Percentiles rank a stretch among this genome's conserved stretches.
Evolutionary conservation across 2,113 vertebrate species (phyloP).

Genomic region (Pteruthius melanotis): DNA sequence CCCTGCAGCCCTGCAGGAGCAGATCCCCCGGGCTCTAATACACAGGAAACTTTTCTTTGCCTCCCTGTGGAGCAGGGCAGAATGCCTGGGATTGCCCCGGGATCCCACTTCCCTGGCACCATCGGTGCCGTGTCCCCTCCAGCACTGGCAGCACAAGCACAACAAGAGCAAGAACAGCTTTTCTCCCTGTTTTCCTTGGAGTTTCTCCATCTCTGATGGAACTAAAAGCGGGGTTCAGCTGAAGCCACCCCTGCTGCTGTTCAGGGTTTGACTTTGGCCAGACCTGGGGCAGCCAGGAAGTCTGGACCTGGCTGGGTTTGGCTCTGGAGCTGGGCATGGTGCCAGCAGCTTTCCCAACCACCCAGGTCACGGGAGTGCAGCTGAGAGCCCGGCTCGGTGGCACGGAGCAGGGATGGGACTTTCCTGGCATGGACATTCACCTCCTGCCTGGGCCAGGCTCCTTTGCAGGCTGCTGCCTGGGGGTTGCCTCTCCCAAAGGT

Average conservation of each 20-base stretch:
- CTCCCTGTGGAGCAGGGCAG: not conserved
- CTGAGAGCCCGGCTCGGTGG: accelerated
- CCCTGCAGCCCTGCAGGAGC: accelerated
- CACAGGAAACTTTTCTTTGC: accelerated
- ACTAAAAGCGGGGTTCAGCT: not conserved
- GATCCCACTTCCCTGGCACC: accelerated
- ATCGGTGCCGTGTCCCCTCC: accelerated
- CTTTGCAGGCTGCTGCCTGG: accelerated
- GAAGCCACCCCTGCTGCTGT: not conserved
- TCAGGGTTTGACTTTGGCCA: not conserved
- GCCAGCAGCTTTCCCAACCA: conserved; percentile 57
- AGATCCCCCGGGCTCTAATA: accelerated
- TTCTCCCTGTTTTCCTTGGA: not conserved
- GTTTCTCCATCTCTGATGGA: not conserved
- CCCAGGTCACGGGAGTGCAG: conserved; percentile 27
- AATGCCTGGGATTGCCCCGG: not conserved
- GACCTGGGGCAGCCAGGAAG: conserved; percentile 19
- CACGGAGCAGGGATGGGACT: not conserved
- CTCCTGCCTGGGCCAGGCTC: not conserved
- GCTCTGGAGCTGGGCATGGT: conserved; percentile 15
- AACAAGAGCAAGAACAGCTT: accelerated
- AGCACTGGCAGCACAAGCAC: not conserved
- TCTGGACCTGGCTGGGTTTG: not conserved
- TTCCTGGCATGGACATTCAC: not conserved
- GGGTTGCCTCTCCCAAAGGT: not conserved